These are phyloP conservation scores for Myocastor coypus DNA, from an alignment of 2,113 vertebrate species.

Conservation along the genomic window DNA sequence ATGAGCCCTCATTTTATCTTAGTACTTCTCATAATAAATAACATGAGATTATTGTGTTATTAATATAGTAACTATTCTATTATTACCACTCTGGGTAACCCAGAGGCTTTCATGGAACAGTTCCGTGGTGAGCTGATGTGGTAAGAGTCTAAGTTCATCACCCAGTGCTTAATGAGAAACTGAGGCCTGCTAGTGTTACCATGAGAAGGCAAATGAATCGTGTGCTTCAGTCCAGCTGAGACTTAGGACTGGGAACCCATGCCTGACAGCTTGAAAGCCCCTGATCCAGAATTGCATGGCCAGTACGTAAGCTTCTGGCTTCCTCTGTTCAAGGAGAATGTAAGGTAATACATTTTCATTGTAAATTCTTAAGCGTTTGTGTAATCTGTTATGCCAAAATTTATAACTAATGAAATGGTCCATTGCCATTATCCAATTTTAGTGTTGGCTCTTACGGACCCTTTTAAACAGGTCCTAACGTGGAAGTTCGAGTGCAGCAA, in stretches of 20 bases:
- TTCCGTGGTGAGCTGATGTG: neutral
- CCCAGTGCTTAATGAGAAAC: neutral
- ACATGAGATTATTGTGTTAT: no score
- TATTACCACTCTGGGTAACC: neutral
- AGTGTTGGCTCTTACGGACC: neutral
- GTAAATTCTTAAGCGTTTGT: neutral
- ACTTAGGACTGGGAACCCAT: neutral
- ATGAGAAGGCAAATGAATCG: neutral
- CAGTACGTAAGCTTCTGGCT: neutral
- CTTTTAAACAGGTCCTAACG: neutral
- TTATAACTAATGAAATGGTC: neutral
- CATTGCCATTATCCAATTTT: neutral
- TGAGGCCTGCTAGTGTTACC: neutral
- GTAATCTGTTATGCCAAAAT: neutral
- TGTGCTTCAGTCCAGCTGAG: neutral
- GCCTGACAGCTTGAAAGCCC: neutral
- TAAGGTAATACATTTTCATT: neutral
- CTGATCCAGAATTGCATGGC: neutral
- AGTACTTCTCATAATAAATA: neutral
- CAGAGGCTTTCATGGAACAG: neutral
- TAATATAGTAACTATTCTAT: no score
- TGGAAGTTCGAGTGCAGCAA: neutral
- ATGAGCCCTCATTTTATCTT: neutral
- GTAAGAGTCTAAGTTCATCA: neutral
- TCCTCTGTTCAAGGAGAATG: neutral